Percentiles rank a stretch among this genome's conserved stretches.
phyloP scores from a whole-genome alignment of 2,888 invertebrate species.

The Ypsolopha sequella region DNA sequence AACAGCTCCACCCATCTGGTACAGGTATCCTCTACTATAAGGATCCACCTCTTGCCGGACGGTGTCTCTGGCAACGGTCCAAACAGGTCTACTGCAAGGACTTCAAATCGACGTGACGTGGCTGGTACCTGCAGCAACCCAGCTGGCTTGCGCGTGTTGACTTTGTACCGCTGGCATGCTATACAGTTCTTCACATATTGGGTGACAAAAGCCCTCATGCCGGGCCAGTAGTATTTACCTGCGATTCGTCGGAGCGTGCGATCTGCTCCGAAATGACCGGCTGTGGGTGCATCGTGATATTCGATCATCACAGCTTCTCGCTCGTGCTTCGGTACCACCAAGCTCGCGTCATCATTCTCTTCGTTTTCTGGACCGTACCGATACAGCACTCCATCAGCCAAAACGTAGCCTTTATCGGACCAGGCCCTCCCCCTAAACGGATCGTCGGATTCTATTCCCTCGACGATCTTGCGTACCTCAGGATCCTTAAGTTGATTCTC shows the following conservation, averaged over 20 bases:
- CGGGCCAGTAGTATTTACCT: slow-evolving; percentile 4
- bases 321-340: slow-evolving; percentile 14
- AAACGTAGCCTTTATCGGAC: slow-evolving; percentile 12
- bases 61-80: slow-evolving; percentile 12
- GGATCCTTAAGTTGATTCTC: slow-evolving; percentile 11
- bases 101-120: slow-evolving; percentile 9
- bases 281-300: slow-evolving; percentile 15
- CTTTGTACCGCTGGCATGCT: slow-evolving; percentile 12
- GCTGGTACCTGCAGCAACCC: slow-evolving; percentile 10
- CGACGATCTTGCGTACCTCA: slow-evolving; percentile 12
- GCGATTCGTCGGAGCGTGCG: background rate
- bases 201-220: slow-evolving; percentile 4
- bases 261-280: slow-evolving; percentile 16
- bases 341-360: slow-evolving; percentile 10
- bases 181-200: slow-evolving; percentile 5
- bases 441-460: slow-evolving; percentile 4
- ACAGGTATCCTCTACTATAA: slow-evolving; percentile 12
- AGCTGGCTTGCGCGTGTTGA: slow-evolving; percentile 9
- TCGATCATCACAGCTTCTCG: slow-evolving; percentile 8
- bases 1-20: slow-evolving; percentile 16
- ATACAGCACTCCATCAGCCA: slow-evolving; percentile 17
- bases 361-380: slow-evolving; percentile 9
- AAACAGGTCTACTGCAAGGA: slow-evolving; percentile 16
- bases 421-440: slow-evolving; percentile 10
- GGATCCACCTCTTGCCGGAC: slow-evolving; percentile 12